Evolutionary conservation across 2,797 vertebrate genomes (phyloP).

Genomic region (Enteromius argenteus): DNA sequence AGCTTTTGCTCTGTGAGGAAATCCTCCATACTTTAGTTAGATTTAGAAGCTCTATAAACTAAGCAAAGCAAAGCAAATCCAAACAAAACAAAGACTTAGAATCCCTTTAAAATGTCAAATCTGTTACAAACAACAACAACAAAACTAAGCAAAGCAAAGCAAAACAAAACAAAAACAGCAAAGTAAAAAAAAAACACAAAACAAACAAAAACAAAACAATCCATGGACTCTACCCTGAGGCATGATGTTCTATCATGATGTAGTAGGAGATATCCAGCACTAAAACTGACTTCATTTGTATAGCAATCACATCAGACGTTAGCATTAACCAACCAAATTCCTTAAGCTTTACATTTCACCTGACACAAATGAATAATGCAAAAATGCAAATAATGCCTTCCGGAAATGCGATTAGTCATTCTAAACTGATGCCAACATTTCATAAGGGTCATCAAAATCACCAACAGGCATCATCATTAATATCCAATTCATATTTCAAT

Average conservation of each 20-base stretch:
- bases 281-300: constrained; percentile 10
- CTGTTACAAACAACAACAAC: too few relatives aligned
- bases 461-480: constrained; percentile 20
- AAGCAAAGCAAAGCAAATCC: too few relatives aligned
- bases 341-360: constrained; percentile 33
- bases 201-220: too few relatives aligned
- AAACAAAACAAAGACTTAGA: too few relatives aligned
- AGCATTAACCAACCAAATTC: not conserved
- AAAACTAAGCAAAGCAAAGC: too few relatives aligned
- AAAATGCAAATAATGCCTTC: constrained; percentile 30
- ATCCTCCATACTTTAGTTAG: not conserved
- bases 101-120: too few relatives aligned
- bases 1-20: not conserved
- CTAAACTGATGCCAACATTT: not conserved
- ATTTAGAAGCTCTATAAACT: not conserved
- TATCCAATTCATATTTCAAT: constrained; percentile 41
- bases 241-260: not conserved
- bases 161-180: too few relatives aligned
- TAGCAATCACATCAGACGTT: not conserved
- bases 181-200: too few relatives aligned
- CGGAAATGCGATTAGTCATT: constrained; percentile 33
- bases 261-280: not conserved
- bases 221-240: too few relatives aligned
- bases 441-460: constrained; percentile 22
- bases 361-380: constrained; percentile 42